Evolutionary conservation across 2,888 invertebrate species (phyloP).

Genomic region (Cryptus viduatorius): DNA sequence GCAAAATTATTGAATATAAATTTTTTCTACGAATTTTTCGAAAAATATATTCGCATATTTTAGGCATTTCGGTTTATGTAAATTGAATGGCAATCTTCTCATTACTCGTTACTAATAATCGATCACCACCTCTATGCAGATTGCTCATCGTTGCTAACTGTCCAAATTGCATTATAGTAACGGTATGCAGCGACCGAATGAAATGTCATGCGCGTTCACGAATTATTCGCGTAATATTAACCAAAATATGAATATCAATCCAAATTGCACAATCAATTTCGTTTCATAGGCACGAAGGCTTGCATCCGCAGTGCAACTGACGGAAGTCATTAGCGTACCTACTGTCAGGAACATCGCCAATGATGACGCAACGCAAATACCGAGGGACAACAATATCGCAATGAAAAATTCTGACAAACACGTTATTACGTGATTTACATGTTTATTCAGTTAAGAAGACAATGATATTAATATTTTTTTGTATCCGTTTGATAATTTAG

Average conservation of each 20-base stretch:
- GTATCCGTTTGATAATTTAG: background rate
- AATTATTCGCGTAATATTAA: constrained; percentile 24
- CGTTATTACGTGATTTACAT: constrained; percentile 35
- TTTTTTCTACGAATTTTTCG: too few relatives aligned
- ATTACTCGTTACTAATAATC: background rate
- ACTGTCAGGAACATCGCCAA: constrained; percentile 57
- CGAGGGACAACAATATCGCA: constrained; percentile 14
- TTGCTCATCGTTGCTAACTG: background rate
- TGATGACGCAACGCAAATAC: constrained; percentile 55
- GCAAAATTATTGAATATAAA: too few relatives aligned
- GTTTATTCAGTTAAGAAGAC: too few relatives aligned
- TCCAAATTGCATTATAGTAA: constrained; percentile 25
- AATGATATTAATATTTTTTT: constrained; percentile 10
- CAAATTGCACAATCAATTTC: constrained; percentile 68
- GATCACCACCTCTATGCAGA: background rate
- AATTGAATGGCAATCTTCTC: background rate
- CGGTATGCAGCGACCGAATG: background rate
- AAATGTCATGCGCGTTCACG: background rate
- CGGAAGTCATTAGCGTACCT: constrained; percentile 74
- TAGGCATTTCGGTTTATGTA: background rate
- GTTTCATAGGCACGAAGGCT: constrained; percentile 76
- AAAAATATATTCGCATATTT: background rate
- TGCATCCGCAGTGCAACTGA: constrained; percentile 76
- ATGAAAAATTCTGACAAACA: constrained; percentile 33
- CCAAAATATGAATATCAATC: constrained; percentile 41